These are phyloP conservation scores for Tenthredo scrophulariae DNA, from an alignment of 2,888 invertebrate genomes.

Conservation along the genomic window DNA sequence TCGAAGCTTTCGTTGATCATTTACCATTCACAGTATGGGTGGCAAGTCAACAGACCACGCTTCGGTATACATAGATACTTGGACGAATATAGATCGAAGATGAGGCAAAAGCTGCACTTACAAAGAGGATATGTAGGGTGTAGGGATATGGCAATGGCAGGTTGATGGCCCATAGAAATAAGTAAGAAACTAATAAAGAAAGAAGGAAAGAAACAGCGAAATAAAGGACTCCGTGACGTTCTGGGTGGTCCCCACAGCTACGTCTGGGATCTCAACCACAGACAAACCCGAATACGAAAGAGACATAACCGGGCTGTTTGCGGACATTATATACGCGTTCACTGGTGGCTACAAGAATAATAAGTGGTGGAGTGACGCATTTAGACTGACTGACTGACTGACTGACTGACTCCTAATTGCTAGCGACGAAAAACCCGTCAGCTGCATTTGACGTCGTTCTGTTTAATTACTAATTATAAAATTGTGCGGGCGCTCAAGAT, in stretches of 20 bases:
- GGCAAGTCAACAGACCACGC: neutral
- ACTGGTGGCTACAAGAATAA: slow-evolving; percentile 37
- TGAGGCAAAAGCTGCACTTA: slow-evolving; percentile 22
- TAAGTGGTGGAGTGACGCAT: slow-evolving; percentile 38
- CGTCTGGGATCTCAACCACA: slow-evolving; percentile 35
- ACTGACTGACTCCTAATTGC: slow-evolving; percentile 52
- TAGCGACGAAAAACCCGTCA: slow-evolving; percentile 32
- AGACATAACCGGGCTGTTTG: slow-evolving; percentile 42
- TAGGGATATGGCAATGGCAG: slow-evolving; percentile 15
- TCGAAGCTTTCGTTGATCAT: slow-evolving; percentile 40
- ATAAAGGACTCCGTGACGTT: slow-evolving; percentile 44
- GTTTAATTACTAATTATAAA: slow-evolving; percentile 33
- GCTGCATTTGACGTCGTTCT: slow-evolving; percentile 22
- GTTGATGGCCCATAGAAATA: slow-evolving; percentile 21
- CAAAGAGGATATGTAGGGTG: neutral
- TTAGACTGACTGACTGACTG: slow-evolving; percentile 47
- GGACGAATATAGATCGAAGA: slow-evolving; percentile 46
- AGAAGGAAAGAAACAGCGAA: slow-evolving; percentile 30
- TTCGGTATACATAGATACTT: neutral
- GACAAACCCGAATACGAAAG: slow-evolving; percentile 31
- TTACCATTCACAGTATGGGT: slow-evolving; percentile 1
- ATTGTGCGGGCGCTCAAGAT: neutral
- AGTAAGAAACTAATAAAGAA: slow-evolving; percentile 31
- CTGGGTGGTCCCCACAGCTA: slow-evolving; percentile 34
- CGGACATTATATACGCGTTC: slow-evolving; percentile 30